Evolutionary conservation across 1,140 invertebrate species (phyloP), one percentile per base, ranked within the genome.

Genomic region (Artemia franciscana): DNA sequence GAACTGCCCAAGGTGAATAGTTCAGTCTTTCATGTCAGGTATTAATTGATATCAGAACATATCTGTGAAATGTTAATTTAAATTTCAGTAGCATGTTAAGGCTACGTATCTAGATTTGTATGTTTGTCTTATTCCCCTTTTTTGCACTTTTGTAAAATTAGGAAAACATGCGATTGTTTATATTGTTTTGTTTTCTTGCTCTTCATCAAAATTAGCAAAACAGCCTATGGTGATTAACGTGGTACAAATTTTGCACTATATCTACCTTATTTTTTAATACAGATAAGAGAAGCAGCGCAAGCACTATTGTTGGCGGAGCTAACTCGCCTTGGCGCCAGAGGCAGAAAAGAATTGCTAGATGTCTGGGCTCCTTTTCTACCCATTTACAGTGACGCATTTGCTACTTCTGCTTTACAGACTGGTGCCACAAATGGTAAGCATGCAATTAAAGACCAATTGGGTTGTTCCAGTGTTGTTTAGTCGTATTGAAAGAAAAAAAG

Each of bases 331-430:
- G 93, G 92, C 9, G 81, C 86, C 0, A 88, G 91, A 73, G 93
- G 93, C 1, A 80, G 94, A 24, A 93, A 94, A 74, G 76, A 82
- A 1, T 74, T 98, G 5, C 88, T 98, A 0, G 91, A 98, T 70
- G 83, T 82, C 66, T 98, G 94, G 94, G 84, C 91, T 0, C 88
- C 91, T 62, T 96, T 86, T 74, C 75, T 98, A 5, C 93, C 92
- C 0, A 81, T 85, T 61, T 91, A 91, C 67, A 86, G 83, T 28
- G 81, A 91, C 72, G 78, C 80, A 28, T 78, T 64, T 12, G 66
- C 68, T 2, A 62, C 61, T 62, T 56, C 26, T 7, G 7, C 15
- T 7, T 7, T 28, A 2, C 59, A 60, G 5, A 51, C n/a, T n/a
- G n/a, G n/a, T n/a, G n/a, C n/a, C n/a, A n/a, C n/a, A n/a, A n/a